Base-by-base conservation (phyloP, 2,113 vertebrate species). In the Anolis carolinensis region DNA sequence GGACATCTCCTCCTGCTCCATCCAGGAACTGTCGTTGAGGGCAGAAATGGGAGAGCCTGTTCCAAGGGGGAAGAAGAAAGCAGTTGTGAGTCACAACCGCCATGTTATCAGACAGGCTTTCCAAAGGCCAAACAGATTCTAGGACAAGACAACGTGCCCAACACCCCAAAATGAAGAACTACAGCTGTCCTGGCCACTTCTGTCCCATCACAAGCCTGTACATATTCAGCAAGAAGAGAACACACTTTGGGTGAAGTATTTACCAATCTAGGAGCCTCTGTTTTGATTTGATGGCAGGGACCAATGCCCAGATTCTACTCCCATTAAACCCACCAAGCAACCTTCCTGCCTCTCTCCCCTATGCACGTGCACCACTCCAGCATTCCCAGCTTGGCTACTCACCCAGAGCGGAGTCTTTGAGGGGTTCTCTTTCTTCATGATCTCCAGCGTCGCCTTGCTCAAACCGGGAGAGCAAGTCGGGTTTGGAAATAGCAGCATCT, bases 1-100 rank as follows among this genome's bases (percentile, higher is more conserved):
- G 23, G 95, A 87, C 76, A 93, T 88, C 0, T 96, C 94, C 23
- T 96, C 96, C 0, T 96, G 95, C 91, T 96, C 96, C 85, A 91
- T 89, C 94, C 96, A 96, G 0, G 96, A 95, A 73, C 90, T 86
- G 68, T 96, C 96, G 16, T 95, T 94, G 0, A 96, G 95, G 80
- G 96, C 94, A 6, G 95, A 96, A 55, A 95, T 93, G 0, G 93
- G 95, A 48, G 96, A 93, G 7, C 95, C 96, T 20, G 95, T 3
- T 9, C 73, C 73, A 63, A 5, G 67, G 80, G 82, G 86, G 65
- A 18, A 81, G 86, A 89, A 39, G 6, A 27, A 30, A 65, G 14
- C 36, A 21, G 2, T 39, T 30, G 4, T 48, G 30, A 4, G 2
- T 23, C 55, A 7, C 30, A 36, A 73, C 20, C 13, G 8, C 20